Conservation (phyloP, 2,797 vertebrate genomes). For the Squalus acanthias region DNA sequence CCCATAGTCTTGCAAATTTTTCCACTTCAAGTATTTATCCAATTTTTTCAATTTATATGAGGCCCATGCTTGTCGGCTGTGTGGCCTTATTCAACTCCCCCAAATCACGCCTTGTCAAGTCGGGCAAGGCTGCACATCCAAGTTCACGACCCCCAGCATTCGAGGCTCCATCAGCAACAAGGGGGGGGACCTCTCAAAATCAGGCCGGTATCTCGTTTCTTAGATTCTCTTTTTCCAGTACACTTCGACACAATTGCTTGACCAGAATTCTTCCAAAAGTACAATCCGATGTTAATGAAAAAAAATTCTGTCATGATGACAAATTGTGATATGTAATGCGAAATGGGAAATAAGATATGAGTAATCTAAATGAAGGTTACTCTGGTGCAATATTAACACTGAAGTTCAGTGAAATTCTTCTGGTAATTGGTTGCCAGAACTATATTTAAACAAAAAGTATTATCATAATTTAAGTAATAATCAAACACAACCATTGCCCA, state of each 20-base stretch:
- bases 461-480: slow-evolving; percentile 29
- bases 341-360: not conserved
- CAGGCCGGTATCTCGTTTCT: not conserved
- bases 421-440: not conserved
- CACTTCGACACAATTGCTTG: not conserved
- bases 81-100: not conserved
- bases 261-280: not conserved
- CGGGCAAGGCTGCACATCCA: not conserved
- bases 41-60: too few species aligned
- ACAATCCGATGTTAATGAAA: not conserved
- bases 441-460: not conserved
- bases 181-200: too few species aligned
- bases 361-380: not conserved
- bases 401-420: not conserved
- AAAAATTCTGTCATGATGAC: not conserved
- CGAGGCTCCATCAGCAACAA: not conserved
- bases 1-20: not conserved
- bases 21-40: not conserved
- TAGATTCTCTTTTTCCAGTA: not conserved
- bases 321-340: not conserved
- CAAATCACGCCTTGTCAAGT: too few species aligned
- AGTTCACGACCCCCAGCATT: not conserved
- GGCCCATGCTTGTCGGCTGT: not conserved
- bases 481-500: not conserved
- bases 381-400: not conserved